Evolutionary conservation across 2,888 invertebrate genomes (phyloP).

Genomic region (Drosophila paracracens): DNA sequence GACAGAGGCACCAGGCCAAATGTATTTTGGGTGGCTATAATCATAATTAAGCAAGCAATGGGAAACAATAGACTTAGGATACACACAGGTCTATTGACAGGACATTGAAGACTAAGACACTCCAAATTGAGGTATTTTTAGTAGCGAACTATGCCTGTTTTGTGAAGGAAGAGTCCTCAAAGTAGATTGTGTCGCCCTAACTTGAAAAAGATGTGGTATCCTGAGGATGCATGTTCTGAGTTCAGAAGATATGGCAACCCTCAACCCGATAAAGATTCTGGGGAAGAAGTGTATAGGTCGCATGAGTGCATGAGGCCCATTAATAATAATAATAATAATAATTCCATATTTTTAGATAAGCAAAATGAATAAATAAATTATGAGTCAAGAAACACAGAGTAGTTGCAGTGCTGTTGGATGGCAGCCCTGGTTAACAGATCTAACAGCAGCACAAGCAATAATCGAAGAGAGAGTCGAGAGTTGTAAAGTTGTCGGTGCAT

Average conservation of each 20-base stretch:
- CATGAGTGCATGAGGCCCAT: neutral
- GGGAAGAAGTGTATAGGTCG: neutral
- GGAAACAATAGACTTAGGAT: too few relatives aligned
- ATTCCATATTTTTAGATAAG: too few relatives aligned
- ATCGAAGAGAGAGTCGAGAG: neutral
- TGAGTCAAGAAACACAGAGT: neutral
- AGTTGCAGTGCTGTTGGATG: neutral
- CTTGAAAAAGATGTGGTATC: neutral
- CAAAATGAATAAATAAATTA: neutral
- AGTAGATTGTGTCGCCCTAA: too few relatives aligned
- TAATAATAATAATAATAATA: too few relatives aligned
- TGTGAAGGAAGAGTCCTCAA: too few relatives aligned
- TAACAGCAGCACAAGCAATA: neutral
- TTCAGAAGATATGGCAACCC: neutral
- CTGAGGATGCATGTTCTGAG: neutral
- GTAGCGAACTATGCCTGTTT: too few relatives aligned
- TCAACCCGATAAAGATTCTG: neutral
- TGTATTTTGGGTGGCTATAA: too few relatives aligned
- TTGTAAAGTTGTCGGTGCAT: neutral
- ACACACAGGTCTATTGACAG: too few relatives aligned
- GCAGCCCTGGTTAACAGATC: neutral
- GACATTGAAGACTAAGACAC: too few relatives aligned
- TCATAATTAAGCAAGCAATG: too few relatives aligned
- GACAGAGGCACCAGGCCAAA: neutral
- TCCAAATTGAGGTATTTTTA: too few relatives aligned